A percentile compares a stretch with the other conserved stretches of the same genome.
phyloP scores from a whole-genome alignment of 2,113 vertebrate genomes.

The Trichechus manatus region DNA sequence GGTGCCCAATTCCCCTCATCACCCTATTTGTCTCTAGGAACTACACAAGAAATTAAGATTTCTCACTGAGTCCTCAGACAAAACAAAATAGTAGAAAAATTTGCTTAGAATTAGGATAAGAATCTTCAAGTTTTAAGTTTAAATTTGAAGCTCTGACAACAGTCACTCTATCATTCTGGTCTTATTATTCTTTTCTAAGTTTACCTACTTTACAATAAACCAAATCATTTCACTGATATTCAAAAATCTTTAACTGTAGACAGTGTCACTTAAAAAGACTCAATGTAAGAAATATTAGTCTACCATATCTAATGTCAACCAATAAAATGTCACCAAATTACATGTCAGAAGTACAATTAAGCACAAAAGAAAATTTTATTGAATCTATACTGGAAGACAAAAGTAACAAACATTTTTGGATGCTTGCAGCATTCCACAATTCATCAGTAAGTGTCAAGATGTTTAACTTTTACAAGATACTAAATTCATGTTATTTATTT shows the following conservation, averaged over 20 bases:
- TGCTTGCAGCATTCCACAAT: not conserved
- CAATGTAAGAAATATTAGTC: not conserved
- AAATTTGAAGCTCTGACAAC: constrained; percentile 33
- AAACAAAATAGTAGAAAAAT: constrained; percentile 1
- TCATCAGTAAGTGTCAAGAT: constrained; percentile 12
- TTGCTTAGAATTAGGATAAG: constrained; percentile 53
- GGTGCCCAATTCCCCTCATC: not conserved
- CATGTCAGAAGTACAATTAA: constrained; percentile 4
- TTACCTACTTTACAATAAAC: constrained; percentile 9
- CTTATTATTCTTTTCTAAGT: constrained; percentile 54
- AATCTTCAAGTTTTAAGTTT: constrained; percentile 53
- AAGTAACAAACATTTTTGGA: constrained; percentile 44
- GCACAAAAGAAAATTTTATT: constrained; percentile 24
- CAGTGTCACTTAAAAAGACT: not conserved
- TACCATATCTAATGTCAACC: not conserved
- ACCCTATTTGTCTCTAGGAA: constrained; percentile 10
- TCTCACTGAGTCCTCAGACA: constrained; percentile 25
- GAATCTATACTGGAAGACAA: not conserved
- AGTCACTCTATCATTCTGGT: not conserved
- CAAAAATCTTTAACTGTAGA: constrained; percentile 32
- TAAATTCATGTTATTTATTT: constrained; percentile 43
- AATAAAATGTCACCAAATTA: constrained; percentile 43
- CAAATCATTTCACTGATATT: not conserved
- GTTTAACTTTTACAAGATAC: not conserved
- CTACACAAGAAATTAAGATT: constrained; percentile 45